Percentiles rank a stretch among this genome's conserved stretches.
Evolutionary conservation across 2,797 vertebrate species (phyloP).

Genomic region (Karalla daura): DNA sequence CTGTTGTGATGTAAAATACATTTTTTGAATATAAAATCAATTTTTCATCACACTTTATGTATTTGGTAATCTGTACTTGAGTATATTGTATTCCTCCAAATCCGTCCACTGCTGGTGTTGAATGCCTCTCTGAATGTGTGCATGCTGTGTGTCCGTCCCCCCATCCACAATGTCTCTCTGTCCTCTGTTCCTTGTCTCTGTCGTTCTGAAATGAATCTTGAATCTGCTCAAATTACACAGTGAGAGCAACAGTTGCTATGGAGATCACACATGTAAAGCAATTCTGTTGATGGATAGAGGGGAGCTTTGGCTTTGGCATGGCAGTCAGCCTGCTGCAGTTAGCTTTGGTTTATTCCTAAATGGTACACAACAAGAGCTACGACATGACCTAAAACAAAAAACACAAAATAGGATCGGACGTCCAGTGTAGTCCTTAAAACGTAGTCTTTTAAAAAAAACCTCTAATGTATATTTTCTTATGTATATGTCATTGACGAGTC

Average conservation of each 20-base stretch:
- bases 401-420: neutral
- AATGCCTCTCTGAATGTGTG: constrained; percentile 3
- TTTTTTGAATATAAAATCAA: too few relatives aligned
- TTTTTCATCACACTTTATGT: too few relatives aligned
- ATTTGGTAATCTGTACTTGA: too few relatives aligned
- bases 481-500: neutral
- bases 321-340: constrained; percentile 46
- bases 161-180: constrained; percentile 32
- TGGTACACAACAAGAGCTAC: neutral
- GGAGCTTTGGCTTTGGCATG: constrained; percentile 39
- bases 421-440: neutral
- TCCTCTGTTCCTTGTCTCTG: constrained; percentile 44
- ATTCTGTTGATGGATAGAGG: constrained; percentile 66
- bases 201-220: constrained; percentile 62
- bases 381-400: neutral
- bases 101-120: too few relatives aligned
- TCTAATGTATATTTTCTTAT: too few relatives aligned
- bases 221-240: constrained; percentile 68
- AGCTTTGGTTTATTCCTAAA: constrained; percentile 27
- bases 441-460: neutral
- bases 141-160: constrained; percentile 23
- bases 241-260: constrained; percentile 84
- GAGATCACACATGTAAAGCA: constrained; percentile 77
- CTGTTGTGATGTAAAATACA: too few relatives aligned
- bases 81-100: too few relatives aligned